Conservation (phyloP, 2,113 vertebrate genomes). For the Colossoma macropomum region DNA sequence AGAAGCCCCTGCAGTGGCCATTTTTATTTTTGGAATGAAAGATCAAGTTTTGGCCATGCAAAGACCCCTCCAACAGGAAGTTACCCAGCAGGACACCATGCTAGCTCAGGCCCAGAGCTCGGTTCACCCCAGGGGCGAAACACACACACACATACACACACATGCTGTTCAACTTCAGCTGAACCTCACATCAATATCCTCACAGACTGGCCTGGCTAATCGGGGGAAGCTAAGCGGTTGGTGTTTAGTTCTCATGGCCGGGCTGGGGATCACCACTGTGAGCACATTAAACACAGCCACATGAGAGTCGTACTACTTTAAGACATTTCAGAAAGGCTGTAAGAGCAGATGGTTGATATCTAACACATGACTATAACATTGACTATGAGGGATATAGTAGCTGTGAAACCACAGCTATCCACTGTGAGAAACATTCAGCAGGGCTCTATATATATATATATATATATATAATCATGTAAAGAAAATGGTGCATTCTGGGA, state of each 20-base stretch:
- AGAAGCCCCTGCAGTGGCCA: constrained; percentile 66
- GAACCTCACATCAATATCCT: constrained; percentile 45
- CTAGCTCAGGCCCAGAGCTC: constrained; percentile 18
- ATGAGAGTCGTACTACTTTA: constrained; percentile 39
- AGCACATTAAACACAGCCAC: constrained; percentile 49
- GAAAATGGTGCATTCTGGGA: too few species aligned
- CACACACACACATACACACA: constrained; percentile 31
- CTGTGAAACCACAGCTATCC: constrained; percentile 25
- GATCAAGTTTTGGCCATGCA: constrained; percentile 69
- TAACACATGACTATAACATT: constrained; percentile 22
- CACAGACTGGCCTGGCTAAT: constrained; percentile 37
- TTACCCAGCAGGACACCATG: constrained; percentile 63
- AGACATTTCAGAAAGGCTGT: constrained; percentile 11
- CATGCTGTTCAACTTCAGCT: constrained; percentile 46
- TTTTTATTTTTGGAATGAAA: constrained; percentile 74
- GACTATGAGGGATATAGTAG: constrained; percentile 8
- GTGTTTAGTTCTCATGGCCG: constrained; percentile 23
- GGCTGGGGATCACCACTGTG: constrained; percentile 30
- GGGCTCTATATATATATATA: neutral
- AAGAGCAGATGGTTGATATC: constrained; percentile 19
- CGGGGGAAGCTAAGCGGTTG: constrained; percentile 29
- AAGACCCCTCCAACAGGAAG: constrained; percentile 77
- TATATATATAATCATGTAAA: too few species aligned
- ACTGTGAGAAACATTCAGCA: too few species aligned
- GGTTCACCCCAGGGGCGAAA: constrained; percentile 15